A percentile compares a stretch with the other conserved stretches of the same genome.
Conservation (phyloP, 2,113 vertebrate genomes). For the Xenopus tropicalis region UCB_Xtro_10.0 CM004449.2:119976001-119976500, state of each 20-base stretch:
- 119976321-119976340: not conserved
- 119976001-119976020: no score
- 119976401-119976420: not conserved
- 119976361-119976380: not conserved
- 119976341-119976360: no score
- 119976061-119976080: no score
- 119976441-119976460: not conserved
- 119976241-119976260: not conserved
- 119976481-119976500: not conserved
- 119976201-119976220: not conserved
- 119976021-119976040: no score
- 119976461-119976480: not conserved
- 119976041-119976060: no score
- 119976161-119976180: constrained; percentile 34
- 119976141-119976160: constrained; percentile 40
- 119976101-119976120: no score
- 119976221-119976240: not conserved
- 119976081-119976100: no score
- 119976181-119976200: constrained; percentile 45
- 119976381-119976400: not conserved
- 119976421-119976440: not conserved
- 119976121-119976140: constrained; percentile 40
- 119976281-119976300: not conserved
- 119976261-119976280: not conserved
- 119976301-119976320: not conserved